phyloP scores from a whole-genome alignment of 2,113 vertebrate genomes.

The Plestiodon gilberti region DNA sequence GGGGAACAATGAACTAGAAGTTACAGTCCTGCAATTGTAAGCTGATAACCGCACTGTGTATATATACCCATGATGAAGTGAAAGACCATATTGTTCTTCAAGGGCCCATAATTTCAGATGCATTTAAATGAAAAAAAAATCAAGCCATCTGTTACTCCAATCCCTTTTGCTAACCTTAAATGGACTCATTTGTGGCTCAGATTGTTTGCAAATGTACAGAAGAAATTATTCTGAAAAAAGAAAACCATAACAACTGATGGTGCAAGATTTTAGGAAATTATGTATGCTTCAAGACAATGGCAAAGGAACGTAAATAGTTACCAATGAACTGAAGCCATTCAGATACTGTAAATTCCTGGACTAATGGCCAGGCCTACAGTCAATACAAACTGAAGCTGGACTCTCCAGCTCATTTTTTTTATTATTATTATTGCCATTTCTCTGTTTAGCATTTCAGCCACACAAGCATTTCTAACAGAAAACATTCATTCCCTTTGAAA shows the following conservation, averaged over 20 bases:
- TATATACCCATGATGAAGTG: not conserved
- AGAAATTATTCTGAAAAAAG: slow-evolving; percentile 13
- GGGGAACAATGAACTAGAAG: slow-evolving; percentile 36
- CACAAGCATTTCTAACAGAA: not conserved
- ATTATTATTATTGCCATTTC: not conserved
- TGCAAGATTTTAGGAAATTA: slow-evolving; percentile 2
- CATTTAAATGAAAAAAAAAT: slow-evolving; percentile 31
- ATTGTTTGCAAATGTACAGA: slow-evolving; percentile 22
- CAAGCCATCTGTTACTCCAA: not conserved
- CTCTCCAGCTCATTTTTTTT: not conserved
- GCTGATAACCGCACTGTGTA: not conserved
- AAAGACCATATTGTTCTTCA: slow-evolving; percentile 15
- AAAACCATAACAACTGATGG: not conserved
- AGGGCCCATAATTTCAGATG: not conserved
- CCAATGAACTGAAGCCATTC: slow-evolving; percentile 43
- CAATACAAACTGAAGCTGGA: slow-evolving; percentile 46
- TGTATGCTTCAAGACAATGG: not conserved
- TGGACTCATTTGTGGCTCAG: slow-evolving; percentile 13
- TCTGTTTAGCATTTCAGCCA: too few species aligned
- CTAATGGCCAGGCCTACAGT: slow-evolving; percentile 47
- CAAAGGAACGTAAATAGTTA: slow-evolving; percentile 21
- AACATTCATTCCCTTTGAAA: slow-evolving; percentile 31
- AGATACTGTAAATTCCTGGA: slow-evolving; percentile 2
- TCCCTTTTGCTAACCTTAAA: slow-evolving; percentile 27
- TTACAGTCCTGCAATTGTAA: not conserved